Evolutionary conservation across 2,113 vertebrate species (phyloP), one percentile per base, ranked within the genome.

Genomic region (Arvicanthis niloticus): DNA sequence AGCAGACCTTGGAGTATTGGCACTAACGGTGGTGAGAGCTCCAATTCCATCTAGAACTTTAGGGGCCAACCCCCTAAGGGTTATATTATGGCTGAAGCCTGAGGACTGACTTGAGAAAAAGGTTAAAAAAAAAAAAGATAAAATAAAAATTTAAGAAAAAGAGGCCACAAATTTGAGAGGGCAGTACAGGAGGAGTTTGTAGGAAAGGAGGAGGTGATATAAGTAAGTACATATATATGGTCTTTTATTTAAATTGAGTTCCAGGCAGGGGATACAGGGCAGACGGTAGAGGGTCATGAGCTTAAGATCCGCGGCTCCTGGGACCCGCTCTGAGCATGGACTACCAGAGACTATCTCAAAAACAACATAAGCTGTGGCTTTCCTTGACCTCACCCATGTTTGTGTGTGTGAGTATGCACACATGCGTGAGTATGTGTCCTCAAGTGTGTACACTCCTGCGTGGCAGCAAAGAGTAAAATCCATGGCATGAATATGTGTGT

Each of bases 11-110:
- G 78, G 78, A 65, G 42, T 91, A 10, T 9, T 1, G 1, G 10
- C 7, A 2, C 37, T 45, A 12, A 53, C 1, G 0, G n/a, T 3
- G 4, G 3, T 2, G 31, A 22, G 45, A 42, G n/a, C 45, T 51
- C 67, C 12, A 16, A 17, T n/a, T 24, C 72, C 29, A 40, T 4
- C 4, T 8, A 37, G 51, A 45, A 6, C 13, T 45, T 68, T 13
- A 13, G 24, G 21, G 0, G 3, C 3, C 3, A 26, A 16, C 60
- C 58, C 78, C 62, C 76, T 67, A 22, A 85, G 22, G 21, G 12
- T 34, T 40, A 48, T 2, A 1, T 58, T 42, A 34, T 19, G 42
- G 21, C 48, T 15, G 58, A 81, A 72, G 56, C 45, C 77, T 95
- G 29, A 73, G 42, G 12, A 82, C 4, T 45, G 42, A 51, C 85